A percentile compares a stretch with the other conserved stretches of the same genome.
Evolutionary conservation across 2,113 vertebrate genomes (phyloP).

Genomic region (Penelope pileata): DNA sequence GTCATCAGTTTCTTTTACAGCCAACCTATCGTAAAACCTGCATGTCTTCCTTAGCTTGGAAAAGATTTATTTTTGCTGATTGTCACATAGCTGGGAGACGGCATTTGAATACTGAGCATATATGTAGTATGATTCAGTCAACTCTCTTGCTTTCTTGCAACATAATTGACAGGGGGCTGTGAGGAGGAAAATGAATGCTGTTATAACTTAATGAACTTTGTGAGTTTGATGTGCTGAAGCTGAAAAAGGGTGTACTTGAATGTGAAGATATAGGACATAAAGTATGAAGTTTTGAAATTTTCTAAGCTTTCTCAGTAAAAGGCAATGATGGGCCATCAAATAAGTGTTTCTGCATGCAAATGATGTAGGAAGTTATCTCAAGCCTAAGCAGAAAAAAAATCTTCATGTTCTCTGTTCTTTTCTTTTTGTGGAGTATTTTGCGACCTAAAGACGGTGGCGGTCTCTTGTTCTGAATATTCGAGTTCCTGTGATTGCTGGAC

Average conservation of each 20-base stretch:
- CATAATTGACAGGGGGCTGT: background rate
- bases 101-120: background rate
- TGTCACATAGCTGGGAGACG: background rate
- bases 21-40: background rate
- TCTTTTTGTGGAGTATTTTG: background rate
- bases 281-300: conserved; percentile 11
- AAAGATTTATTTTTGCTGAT: conserved; percentile 18
- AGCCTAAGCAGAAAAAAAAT: background rate
- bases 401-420: background rate
- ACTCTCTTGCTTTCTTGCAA: background rate
- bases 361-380: background rate
- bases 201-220: conserved; percentile 37
- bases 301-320: conserved; percentile 14
- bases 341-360: background rate
- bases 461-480: background rate
- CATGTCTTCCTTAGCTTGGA: background rate
- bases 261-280: conserved; percentile 2
- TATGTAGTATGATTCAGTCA: background rate
- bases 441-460: background rate
- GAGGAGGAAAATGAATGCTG: conserved; percentile 13
- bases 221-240: background rate
- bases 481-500: background rate
- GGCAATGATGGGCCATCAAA: background rate
- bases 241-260: background rate
- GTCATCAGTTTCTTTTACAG: background rate